Base-by-base conservation (phyloP, 1,140 invertebrate genomes). In the Bombus difficillimus region DNA sequence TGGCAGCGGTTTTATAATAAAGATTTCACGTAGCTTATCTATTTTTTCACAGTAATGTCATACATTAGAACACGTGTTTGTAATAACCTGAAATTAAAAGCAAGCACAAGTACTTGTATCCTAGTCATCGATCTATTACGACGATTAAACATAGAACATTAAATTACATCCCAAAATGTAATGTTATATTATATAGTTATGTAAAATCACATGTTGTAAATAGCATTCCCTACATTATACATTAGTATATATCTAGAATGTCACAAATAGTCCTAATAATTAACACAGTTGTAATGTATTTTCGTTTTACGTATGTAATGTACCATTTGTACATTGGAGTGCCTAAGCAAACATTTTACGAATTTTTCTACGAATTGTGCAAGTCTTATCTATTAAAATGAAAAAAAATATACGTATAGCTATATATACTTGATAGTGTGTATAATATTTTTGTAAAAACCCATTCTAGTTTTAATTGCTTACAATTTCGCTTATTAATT, bases 141-240 rank as follows among this genome's bases (percentile, higher is more conserved):
- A 53, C 22, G 47, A 62, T 87, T 47, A 82, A 73, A 64, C 59
- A 71, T 68, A 79, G 32, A 57, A 62, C 9, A 68, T 68, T 68
- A 68, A 22, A 68, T 68, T 68, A 68, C 34, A 83, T 77, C 69
- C 74, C 57, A 64, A 81, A 43, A 75, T 89, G 66, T 87, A 89
- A 75, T 71, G 43, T 88, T 85, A 64, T 22, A 69, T 72, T 80
- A 68, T 81, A 83, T 90, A 90, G 86, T 72, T 59, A 75, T 87
- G 53, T 89, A 68, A 87, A 68, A 81, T 28, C 71, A 73, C 68
- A 90, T 71, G 68, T 92, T 92, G 91, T 92, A 92, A 88, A 92
- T 92, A 92, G 92, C 92, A 92, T 92, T 92, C 92, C 92, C 91
- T 92, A 82, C 85, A 68, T 82, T 81, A 90, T 72, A 59, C 69